Percentiles rank a stretch among this genome's conserved stretches.
These are phyloP conservation scores for Tachina lurida DNA, from an alignment of 2,888 invertebrate species.

Conservation along the genomic window DNA sequence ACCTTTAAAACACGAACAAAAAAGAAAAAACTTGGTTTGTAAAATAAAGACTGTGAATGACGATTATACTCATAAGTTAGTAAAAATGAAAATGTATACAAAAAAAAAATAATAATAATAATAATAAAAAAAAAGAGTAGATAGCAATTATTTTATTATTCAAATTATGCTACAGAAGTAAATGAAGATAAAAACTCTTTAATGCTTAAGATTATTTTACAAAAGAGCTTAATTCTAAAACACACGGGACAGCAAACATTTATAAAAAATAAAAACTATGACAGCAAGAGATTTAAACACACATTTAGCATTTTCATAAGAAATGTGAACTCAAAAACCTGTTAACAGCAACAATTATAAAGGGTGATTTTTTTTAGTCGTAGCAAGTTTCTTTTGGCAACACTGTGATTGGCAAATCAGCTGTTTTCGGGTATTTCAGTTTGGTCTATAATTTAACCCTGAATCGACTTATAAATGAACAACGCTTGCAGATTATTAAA, in stretches of 20 bases:
- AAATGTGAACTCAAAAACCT: not conserved
- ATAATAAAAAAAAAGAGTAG: not conserved
- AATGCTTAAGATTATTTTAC: not conserved
- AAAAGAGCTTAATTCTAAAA: not conserved
- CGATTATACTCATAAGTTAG: constrained; percentile 1
- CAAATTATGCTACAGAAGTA: constrained; percentile 6
- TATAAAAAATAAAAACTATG: not conserved
- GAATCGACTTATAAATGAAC: no score
- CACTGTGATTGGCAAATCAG: no score
- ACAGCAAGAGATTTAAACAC: not conserved
- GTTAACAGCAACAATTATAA: no score
- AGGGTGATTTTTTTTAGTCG: no score
- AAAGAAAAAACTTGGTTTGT: not conserved
- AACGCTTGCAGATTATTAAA: no score
- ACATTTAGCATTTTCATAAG: not conserved
- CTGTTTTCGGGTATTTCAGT: no score
- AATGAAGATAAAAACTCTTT: constrained; percentile 1
- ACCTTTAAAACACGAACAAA: not conserved
- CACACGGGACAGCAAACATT: not conserved
- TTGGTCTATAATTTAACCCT: no score
- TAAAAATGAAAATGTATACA: constrained; percentile 45
- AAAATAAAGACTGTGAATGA: constrained; percentile 1
- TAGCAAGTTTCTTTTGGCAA: no score
- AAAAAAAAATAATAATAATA: no score
- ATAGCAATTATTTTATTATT: constrained; percentile 46